These are phyloP conservation scores for Mongoloraphidia duomilia DNA, from an alignment of 2,888 invertebrate genomes.

Conservation along the genomic window DNA sequence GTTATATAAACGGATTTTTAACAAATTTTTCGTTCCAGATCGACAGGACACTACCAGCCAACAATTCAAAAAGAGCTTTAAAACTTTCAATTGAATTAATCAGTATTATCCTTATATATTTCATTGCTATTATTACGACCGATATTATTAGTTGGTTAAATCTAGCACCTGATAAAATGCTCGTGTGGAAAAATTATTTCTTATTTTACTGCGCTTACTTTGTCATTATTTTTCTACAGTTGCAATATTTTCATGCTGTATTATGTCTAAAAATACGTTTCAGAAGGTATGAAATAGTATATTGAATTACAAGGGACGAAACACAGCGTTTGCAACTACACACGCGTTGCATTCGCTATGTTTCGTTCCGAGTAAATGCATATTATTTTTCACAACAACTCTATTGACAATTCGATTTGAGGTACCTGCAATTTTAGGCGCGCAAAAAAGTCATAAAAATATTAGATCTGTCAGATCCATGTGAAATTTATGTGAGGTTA, in stretches of 20 bases:
- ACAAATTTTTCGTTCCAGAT: background rate
- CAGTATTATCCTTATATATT: background rate
- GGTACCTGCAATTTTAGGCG: too few species aligned
- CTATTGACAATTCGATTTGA: too few species aligned
- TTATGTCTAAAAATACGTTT: background rate
- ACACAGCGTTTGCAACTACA: too few species aligned
- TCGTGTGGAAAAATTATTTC: background rate
- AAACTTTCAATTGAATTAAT: background rate
- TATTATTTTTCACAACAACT: too few species aligned
- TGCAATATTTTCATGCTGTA: slow-evolving; percentile 2
- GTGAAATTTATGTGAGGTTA: too few species aligned
- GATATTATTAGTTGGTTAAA: background rate
- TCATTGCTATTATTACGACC: background rate
- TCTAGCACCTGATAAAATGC: background rate
- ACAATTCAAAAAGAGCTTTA: background rate
- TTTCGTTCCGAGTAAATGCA: too few species aligned
- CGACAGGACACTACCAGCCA: background rate
- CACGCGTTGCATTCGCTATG: too few species aligned
- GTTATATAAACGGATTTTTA: background rate
- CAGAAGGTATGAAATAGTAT: background rate
- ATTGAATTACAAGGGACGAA: background rate
- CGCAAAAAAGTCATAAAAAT: too few species aligned
- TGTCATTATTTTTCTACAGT: background rate
- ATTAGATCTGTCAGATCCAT: too few species aligned
- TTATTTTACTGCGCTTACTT: slow-evolving; percentile 4